Conservation (phyloP, 2,888 invertebrate species). For the Tiliacea aurago region DNA sequence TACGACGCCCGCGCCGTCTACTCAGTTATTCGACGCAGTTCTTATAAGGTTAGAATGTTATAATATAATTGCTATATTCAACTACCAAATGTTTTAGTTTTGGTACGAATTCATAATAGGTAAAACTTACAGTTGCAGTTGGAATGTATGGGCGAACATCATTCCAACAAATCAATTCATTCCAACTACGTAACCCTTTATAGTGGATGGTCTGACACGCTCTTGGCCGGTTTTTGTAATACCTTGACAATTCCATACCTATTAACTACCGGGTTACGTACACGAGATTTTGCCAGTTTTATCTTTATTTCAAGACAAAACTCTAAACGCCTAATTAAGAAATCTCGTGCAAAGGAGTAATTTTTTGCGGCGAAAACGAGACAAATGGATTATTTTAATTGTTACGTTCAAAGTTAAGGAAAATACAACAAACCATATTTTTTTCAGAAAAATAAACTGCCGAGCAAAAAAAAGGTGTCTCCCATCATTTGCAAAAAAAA, state of each 20-base stretch:
- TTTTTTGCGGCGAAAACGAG: neutral
- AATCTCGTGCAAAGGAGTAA: neutral
- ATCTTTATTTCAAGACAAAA: neutral
- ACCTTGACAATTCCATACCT: neutral
- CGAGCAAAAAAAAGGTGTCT: constrained; percentile 33
- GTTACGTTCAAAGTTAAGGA: constrained; percentile 23
- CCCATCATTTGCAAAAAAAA: constrained; percentile 21
- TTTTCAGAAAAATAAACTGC: constrained; percentile 35
- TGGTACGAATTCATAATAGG: no score
- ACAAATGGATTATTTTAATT: constrained; percentile 32
- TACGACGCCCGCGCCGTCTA: no score
- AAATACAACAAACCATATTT: constrained; percentile 34
- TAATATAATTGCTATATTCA: no score
- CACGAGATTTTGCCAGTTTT: neutral
- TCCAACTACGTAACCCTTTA: no score
- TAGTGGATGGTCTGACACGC: no score
- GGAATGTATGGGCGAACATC: no score
- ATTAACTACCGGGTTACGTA: neutral
- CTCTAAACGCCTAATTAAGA: neutral
- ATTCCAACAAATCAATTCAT: no score
- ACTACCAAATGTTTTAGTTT: no score
- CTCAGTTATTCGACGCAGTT: no score
- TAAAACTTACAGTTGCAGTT: no score
- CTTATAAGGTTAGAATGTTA: no score
- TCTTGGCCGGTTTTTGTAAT: neutral